Base-by-base conservation (phyloP, 2,888 invertebrate genomes). In the Conistra vaccinii region DNA sequence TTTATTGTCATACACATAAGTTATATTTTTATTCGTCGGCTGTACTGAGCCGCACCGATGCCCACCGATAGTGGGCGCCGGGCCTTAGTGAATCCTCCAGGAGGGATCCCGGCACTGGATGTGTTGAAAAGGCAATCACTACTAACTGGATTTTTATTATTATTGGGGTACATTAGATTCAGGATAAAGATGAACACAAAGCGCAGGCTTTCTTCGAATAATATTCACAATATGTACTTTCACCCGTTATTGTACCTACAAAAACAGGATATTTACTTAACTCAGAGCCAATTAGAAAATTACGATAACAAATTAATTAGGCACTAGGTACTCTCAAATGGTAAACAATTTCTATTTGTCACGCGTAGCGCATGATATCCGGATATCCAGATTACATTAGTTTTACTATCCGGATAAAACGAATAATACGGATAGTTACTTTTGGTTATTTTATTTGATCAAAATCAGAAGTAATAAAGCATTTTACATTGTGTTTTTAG, bases 291-390 rank as follows among this genome's bases (percentile, higher is more conserved):
- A 78, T 83, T 67, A 83, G 29, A 53, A 65, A 71, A 55, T 20
- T 48, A 29, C 12, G 48, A 68, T 68, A 42, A 26, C 32, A 63
- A 35, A 69, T 73, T 67, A 73, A 74, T 58, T 58, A 78, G 42
- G 23, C 2, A 53, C 23, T 51, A 55, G 73, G 39, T 73, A 67
- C 35, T 60, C 32, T 48, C 23, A 75, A 39, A 48, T 55, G 1
- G 32, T 85, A 85, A 85, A 76, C 81, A 85, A 58, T 48, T 73
- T 26, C n/a, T 68, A 42, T 70, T 57, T 51, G n/a, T 70, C 74
- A 85, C 80, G 17, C 26, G 14, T 29, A 26, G 53, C 12, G n/a
- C 12, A 4, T n/a, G 12, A 12, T n/a, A n/a, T 4, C 10, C 53
- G 53, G 48, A 48, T 48, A 48, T 48, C 9, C 3, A 48, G 2